These are phyloP conservation scores for Mastomys natalensis DNA, from an alignment of 2,113 vertebrate genomes.

Conservation along the genomic window DNA sequence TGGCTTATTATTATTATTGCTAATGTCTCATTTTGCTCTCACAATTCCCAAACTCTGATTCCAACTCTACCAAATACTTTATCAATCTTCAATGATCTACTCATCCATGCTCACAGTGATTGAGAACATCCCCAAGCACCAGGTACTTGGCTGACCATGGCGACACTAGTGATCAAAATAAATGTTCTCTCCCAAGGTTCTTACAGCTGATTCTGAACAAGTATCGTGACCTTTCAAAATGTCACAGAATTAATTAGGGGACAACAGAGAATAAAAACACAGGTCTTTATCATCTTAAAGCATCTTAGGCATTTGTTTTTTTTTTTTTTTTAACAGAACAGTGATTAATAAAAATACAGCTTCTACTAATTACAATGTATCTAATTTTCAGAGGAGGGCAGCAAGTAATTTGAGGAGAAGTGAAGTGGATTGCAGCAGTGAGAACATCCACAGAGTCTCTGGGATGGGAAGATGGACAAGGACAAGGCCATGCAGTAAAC, in stretches of 20 bases:
- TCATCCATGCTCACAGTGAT: neutral
- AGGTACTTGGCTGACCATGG: neutral
- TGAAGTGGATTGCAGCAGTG: neutral
- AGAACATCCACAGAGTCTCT: neutral
- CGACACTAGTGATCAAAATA: neutral
- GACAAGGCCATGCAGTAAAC: neutral
- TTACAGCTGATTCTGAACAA: slow-evolving; percentile 11
- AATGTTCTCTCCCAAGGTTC: neutral
- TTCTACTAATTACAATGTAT: neutral
- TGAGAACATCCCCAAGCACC: neutral
- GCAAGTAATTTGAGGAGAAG: neutral
- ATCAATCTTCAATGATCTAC: neutral
- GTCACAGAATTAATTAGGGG: neutral
- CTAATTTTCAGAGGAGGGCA: neutral
- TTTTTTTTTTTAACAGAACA: neutral
- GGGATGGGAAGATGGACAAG: neutral
- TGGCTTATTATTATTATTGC: neutral
- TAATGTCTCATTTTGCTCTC: neutral
- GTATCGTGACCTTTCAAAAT: neutral
- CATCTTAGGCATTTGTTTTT: neutral
- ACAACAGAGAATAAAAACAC: neutral
- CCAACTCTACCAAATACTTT: neutral
- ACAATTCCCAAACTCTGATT: neutral
- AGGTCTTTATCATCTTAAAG: slow-evolving; percentile 7
- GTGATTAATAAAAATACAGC: neutral